Evolutionary conservation across 2,113 vertebrate species (phyloP).

Genomic region (Neotoma lepida): DNA sequence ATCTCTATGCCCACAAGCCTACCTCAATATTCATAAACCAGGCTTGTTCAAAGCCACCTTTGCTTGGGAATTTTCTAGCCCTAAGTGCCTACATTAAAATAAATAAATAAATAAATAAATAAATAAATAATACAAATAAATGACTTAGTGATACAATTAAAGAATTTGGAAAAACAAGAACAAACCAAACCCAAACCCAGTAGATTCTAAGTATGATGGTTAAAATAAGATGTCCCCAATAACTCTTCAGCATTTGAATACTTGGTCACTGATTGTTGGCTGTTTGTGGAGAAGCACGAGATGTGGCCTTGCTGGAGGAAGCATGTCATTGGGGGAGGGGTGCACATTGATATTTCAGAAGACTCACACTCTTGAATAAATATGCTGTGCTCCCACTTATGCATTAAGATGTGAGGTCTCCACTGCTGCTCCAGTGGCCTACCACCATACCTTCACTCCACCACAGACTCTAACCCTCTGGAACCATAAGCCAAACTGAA

Average conservation of each 20-base stretch:
- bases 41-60: not conserved
- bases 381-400: no score
- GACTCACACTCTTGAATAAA: no score
- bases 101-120: not conserved
- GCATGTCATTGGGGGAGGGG: no score
- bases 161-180: not conserved
- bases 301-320: no score
- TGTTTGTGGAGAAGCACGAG: no score
- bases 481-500: not conserved
- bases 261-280: no score
- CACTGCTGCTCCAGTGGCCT: no score
- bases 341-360: no score
- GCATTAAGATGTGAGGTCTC: no score
- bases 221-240: no score
- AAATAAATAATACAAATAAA: not conserved
- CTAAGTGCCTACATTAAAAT: not conserved
- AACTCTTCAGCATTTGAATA: no score
- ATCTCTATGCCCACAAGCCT: not conserved
- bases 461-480: not conserved
- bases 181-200: not conserved
- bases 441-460: not conserved
- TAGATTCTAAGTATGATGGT: no score
- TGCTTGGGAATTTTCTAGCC: not conserved
- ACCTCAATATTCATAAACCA: not conserved
- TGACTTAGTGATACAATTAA: not conserved